Conservation (phyloP, 92 coral and sea anemone species). For the Paragorgia papillata region DNA sequence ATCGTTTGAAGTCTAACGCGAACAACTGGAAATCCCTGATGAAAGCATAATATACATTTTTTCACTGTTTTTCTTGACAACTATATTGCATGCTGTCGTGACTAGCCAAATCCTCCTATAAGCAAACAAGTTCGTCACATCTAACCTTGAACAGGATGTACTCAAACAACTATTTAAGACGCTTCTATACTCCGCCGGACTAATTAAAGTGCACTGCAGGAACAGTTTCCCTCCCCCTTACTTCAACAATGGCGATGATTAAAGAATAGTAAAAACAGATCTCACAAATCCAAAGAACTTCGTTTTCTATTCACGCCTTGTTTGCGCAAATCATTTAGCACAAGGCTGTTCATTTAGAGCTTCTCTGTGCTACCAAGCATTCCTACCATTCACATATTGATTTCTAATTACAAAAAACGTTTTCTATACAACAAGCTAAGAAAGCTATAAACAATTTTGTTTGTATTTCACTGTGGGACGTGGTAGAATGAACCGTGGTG, state of each 20-base stretch:
- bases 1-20: constrained; percentile 24
- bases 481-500: not conserved
- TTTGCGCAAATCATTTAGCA: constrained; percentile 40
- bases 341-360: constrained; percentile 1
- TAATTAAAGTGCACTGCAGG: constrained; percentile 36
- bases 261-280: constrained; percentile 49
- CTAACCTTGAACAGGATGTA: not conserved
- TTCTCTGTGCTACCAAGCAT: not conserved
- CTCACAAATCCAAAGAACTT: constrained; percentile 35
- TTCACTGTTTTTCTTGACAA: constrained; percentile 1
- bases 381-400: constrained; percentile 1
- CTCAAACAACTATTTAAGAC: constrained; percentile 10
- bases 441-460: not conserved
- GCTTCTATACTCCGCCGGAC: constrained; percentile 29
- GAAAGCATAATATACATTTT: constrained; percentile 3
- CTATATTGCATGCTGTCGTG: constrained; percentile 6
- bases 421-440: not conserved
- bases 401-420: not conserved
- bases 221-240: constrained; percentile 32
- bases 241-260: constrained; percentile 40
- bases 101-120: not conserved
- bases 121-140: not conserved
- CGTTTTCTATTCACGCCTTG: constrained; percentile 19
- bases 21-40: constrained; percentile 38
- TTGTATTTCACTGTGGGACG: constrained; percentile 5